Base-by-base conservation (phyloP, 2,888 invertebrate genomes). In the Spicauda simplicius region DNA sequence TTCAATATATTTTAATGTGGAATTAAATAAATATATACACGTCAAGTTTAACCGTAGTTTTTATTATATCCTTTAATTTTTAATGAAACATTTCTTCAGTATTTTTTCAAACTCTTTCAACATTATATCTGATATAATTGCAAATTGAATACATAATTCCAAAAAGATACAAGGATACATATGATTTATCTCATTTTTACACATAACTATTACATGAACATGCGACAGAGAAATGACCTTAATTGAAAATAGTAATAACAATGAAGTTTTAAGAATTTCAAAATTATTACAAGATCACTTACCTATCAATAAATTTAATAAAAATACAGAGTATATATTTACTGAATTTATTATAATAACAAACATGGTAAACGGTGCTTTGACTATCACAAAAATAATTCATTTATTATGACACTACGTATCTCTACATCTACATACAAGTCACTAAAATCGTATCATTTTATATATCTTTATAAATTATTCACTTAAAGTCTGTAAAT, bases 1-100 rank as follows among this genome's bases (percentile, higher is more conserved):
- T 85, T 86, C 75, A 80, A 80, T 80, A 82, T 82, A 80, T 86
- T 87, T 87, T 82, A 84, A 83, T 88, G 85, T 87, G 83, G 77
- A 85, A 83, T 84, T 78, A 86, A 82, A 84, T 81, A 82, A 84
- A 83, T 78, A 83, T 82, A 80, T 82, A 84, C 80, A 85, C 79
- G 80, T 85, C 80, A 81, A 80, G 74, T 41, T 41, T 41, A 41
- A 2, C 5, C 5, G 7, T 41, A 10, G 2, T 41, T 41, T 41
- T 41, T n/a, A n/a, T 14, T 41, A 41, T 3, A 2, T 3, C 12
- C 41, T 41, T 33, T 33, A n/a, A n/a, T n/a, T n/a, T n/a, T n/a
- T n/a, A n/a, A n/a, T n/a, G n/a, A n/a, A n/a, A n/a, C n/a, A n/a
- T n/a, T n/a, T n/a, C n/a, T n/a, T n/a, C n/a, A n/a, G n/a, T n/a